Evolutionary conservation across 2,888 invertebrate species (phyloP), one percentile per base, ranked within the genome.

Genomic region (Allophyes oxyacanthae): DNA sequence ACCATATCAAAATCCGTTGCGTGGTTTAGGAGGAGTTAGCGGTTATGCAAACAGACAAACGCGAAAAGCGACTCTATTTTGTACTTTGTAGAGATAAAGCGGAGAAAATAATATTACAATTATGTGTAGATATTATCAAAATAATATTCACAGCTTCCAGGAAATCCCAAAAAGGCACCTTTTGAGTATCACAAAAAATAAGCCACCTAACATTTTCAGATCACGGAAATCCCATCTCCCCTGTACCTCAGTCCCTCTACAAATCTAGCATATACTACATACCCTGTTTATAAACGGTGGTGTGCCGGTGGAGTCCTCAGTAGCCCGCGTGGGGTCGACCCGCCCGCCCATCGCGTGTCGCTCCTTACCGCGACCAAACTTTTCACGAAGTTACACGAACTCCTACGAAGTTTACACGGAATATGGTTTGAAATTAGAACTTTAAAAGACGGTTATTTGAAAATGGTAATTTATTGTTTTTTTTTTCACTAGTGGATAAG

Each of bases 201-300:
- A n/a, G 20, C 4, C 20, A 20, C 20, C 20, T 3, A 3, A 20
- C 20, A 3, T 20, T 20, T 20, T 20, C 20, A 20, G n/a, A 20
- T 20, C 20, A 20, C 20, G 20, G 20, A 3, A 20, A 3, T 20
- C 4, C 20, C 20, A 20, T 20, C 20, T 4, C 20, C n/a, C 4
- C 20, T 4, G 20, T 20, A 20, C 20, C 2, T 20, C 20, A 20
- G 20, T 20, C 4, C n/a, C 20, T 26, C 14, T 30, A 42, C 51
- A 15, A 57, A 45, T 26, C 41, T 33, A 26, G 50, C 73, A 15
- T 75, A 57, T 76, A 73, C 71, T 67, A 54, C 13, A 28, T 1
- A 52, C 43, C 68, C 56, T 82, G 85, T 86, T 86, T 87, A 87
- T 88, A 89, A 82, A 80, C 81, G 67, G 80, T 76, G 75, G 78